Conservation (phyloP, 2,888 invertebrate genomes). For the Cosmopolites sordidus region DNA sequence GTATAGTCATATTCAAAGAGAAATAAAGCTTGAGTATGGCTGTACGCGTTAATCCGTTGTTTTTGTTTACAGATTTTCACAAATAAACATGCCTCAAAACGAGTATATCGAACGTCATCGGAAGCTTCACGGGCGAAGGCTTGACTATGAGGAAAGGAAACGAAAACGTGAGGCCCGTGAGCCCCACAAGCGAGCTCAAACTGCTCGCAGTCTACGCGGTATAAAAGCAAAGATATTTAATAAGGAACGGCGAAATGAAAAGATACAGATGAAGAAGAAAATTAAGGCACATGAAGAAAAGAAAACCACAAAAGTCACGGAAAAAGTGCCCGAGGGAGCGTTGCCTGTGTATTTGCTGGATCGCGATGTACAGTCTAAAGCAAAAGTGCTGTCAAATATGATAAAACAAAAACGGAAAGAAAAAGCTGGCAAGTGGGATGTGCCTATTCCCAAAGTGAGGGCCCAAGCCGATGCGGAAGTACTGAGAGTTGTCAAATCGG, state of each 20-base stretch:
- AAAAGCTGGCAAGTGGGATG: constrained; percentile 99
- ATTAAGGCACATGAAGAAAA: constrained; percentile 96
- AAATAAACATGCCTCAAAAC: constrained; percentile 88
- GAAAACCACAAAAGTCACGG: constrained; percentile 77
- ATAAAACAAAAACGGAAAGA: constrained; percentile 99
- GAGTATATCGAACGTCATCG: constrained; percentile 98
- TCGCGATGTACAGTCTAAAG: constrained; percentile 88
- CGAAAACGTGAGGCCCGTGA: constrained; percentile 93
- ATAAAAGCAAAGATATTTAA: constrained; percentile 97
- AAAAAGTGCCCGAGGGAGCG: constrained; percentile 84
- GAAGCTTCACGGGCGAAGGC: constrained; percentile 90
- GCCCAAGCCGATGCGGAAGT: constrained; percentile 97
- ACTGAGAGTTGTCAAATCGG: constrained; percentile 86
- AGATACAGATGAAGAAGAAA: constrained; percentile 98
- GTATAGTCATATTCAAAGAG: constrained; percentile 48
- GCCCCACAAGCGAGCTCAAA: constrained; percentile 86
- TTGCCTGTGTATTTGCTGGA: constrained; percentile 96
- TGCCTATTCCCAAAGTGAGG: constrained; percentile 96
- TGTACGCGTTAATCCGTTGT: constrained; percentile 24
- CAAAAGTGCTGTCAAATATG: constrained; percentile 97
- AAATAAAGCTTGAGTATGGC: constrained; percentile 42
- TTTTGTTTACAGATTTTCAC: not conserved
- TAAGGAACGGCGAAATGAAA: constrained; percentile 94
- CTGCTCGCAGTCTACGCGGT: constrained; percentile 88
- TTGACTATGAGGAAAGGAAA: constrained; percentile 96